Evolutionary conservation across 1,140 invertebrate species (phyloP).

Genomic region (Dendrolimus kikuchii): DNA sequence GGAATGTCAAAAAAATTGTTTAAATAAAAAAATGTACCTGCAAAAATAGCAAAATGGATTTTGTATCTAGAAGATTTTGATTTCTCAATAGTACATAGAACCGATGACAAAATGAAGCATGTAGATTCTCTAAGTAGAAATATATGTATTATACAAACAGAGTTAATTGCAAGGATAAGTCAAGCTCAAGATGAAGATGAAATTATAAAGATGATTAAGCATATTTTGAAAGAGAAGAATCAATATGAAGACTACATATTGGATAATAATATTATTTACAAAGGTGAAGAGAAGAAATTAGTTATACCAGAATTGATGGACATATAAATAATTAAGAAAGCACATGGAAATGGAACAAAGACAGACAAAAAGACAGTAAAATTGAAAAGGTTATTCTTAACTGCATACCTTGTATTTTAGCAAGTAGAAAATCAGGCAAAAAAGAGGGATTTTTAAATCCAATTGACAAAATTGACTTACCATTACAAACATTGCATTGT

Average conservation of each 20-base stretch:
- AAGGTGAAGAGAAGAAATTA: constrained; percentile 12
- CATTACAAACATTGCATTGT: constrained; percentile 36
- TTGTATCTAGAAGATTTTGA: constrained; percentile 23
- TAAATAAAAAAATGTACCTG: constrained; percentile 44
- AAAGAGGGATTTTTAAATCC: constrained; percentile 40
- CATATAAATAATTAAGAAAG: constrained; percentile 23
- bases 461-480: constrained; percentile 31
- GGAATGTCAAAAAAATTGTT: too few species aligned
- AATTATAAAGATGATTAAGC: too few species aligned
- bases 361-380: constrained; percentile 39
- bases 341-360: constrained; percentile 27
- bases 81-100: constrained; percentile 31
- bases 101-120: constrained; percentile 32
- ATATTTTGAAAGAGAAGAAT: too few species aligned
- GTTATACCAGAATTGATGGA: constrained; percentile 29
- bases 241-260: too few species aligned
- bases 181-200: too few species aligned
- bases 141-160: neutral
- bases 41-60: constrained; percentile 42
- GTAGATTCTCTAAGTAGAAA: constrained; percentile 21
- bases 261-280: too few species aligned
- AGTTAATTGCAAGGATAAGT: too few species aligned
- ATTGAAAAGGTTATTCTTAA: too few species aligned
- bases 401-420: constrained; percentile 46
- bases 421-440: constrained; percentile 45